Evolutionary conservation across 2,113 vertebrate genomes (phyloP).

Genomic region (Rhinoderma darwinii): DNA sequence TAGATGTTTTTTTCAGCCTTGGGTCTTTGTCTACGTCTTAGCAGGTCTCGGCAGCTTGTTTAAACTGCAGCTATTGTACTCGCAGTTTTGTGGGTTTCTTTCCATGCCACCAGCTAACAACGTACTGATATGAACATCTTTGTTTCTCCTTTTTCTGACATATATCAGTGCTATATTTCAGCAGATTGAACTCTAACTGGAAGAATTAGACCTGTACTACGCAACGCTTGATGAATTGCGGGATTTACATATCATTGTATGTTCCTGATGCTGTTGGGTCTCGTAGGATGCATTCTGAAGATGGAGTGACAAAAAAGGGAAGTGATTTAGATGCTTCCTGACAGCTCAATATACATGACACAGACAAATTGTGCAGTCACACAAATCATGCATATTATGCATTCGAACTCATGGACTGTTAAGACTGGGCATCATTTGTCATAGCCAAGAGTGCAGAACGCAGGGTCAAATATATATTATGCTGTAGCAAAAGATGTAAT

Average conservation of each 20-base stretch:
- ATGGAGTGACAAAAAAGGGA: constrained; percentile 84
- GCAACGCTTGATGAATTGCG: constrained; percentile 84
- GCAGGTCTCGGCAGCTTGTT: constrained; percentile 85
- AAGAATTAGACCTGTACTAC: constrained; percentile 87
- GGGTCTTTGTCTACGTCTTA: constrained; percentile 80
- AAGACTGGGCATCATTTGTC: constrained; percentile 9
- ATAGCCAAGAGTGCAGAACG: constrained; percentile 50
- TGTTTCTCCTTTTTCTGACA: constrained; percentile 89
- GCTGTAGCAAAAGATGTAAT: constrained; percentile 19
- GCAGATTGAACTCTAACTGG: constrained; percentile 83
- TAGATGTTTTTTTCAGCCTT: constrained; percentile 73
- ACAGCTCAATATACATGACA: constrained; percentile 93
- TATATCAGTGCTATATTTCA: constrained; percentile 86
- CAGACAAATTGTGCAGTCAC: constrained; percentile 76
- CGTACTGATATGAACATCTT: constrained; percentile 89
- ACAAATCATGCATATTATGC: constrained; percentile 51
- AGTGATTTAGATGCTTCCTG: constrained; percentile 95
- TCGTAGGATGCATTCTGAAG: constrained; percentile 82
- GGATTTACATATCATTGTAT: constrained; percentile 96
- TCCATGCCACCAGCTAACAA: constrained; percentile 90
- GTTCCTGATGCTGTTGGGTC: constrained; percentile 83
- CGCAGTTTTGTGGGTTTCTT: constrained; percentile 82
- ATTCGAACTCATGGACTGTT: background rate
- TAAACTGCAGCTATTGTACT: constrained; percentile 86
- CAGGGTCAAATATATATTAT: constrained; percentile 59